These are phyloP conservation scores for Phainopepla nitens DNA, from an alignment of 2,113 vertebrate genomes.

Conservation along the genomic window DNA sequence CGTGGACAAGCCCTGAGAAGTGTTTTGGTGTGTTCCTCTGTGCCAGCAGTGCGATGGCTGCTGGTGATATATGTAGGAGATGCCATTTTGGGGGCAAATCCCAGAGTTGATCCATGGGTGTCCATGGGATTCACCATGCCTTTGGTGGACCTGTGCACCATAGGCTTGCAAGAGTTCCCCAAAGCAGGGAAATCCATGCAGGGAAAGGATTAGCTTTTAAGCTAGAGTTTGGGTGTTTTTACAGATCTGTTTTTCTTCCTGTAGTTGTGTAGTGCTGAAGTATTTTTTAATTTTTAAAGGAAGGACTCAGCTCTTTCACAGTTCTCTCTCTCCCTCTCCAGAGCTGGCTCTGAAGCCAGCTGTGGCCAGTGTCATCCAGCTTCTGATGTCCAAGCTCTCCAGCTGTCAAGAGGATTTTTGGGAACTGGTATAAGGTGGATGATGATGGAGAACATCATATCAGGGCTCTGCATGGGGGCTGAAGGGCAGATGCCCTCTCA, in stretches of 20 bases:
- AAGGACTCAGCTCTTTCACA: conserved; percentile 27
- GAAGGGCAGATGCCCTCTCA: neutral
- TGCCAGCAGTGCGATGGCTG: neutral
- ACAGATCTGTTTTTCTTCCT: conserved; percentile 34
- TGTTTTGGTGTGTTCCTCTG: neutral
- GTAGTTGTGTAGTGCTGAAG: neutral
- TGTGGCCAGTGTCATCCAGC: neutral
- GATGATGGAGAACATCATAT: neutral
- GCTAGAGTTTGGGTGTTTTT: conserved; percentile 16
- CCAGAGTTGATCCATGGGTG: neutral
- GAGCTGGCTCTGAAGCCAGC: neutral
- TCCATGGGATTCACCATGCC: neutral
- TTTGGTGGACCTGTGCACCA: neutral
- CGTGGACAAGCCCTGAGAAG: neutral
- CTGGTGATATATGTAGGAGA: neutral
- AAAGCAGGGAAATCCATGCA: conserved; percentile 13
- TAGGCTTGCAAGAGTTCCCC: neutral
- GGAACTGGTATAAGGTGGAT: neutral
- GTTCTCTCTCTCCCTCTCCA: neutral
- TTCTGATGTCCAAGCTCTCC: neutral
- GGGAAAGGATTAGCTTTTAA: neutral
- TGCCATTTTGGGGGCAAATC: neutral
- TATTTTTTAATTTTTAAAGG: conserved; percentile 23
- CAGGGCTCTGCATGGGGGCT: neutral
- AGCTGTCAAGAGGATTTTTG: neutral